Conservation (phyloP, 2,113 vertebrate genomes). For the Gymnocephalus cernua region DNA sequence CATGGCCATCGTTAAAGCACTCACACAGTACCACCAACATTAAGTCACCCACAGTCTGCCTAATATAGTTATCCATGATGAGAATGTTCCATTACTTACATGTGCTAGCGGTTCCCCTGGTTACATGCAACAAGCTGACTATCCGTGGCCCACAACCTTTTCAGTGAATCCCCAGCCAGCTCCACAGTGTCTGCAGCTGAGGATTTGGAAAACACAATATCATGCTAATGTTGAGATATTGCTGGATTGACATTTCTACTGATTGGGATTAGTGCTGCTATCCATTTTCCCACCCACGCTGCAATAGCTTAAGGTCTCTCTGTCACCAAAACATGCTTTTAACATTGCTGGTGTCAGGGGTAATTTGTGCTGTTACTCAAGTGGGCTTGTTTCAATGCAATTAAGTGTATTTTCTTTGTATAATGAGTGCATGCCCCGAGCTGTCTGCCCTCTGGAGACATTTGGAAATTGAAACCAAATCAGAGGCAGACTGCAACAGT, state of each 20-base stretch:
- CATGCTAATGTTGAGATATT: slow-evolving; percentile 74
- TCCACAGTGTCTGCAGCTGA: slow-evolving; percentile 40
- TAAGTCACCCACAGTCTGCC: slow-evolving; percentile 22
- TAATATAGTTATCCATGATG: slow-evolving; percentile 63
- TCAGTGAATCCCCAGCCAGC: slow-evolving; percentile 60
- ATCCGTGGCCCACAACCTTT: slow-evolving; percentile 59
- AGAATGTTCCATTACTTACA: slow-evolving; percentile 63
- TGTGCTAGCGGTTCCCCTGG: slow-evolving; percentile 42
- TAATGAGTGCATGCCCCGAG: slow-evolving; percentile 53
- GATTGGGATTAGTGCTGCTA: slow-evolving; percentile 70
- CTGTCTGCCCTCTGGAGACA: slow-evolving; percentile 31
- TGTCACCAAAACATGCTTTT: slow-evolving; percentile 69
- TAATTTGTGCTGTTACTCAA: slow-evolving; percentile 64
- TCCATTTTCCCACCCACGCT: slow-evolving; percentile 63
- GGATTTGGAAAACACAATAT: slow-evolving; percentile 71
- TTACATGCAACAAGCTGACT: slow-evolving; percentile 59
- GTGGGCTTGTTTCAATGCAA: slow-evolving; percentile 58
- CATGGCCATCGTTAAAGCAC: slow-evolving; percentile 19
- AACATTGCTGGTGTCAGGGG: slow-evolving; percentile 58
- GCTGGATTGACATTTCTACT: slow-evolving; percentile 80
- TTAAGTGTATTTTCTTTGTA: slow-evolving; percentile 64
- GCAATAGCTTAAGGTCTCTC: slow-evolving; percentile 55
- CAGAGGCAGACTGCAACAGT: background rate
- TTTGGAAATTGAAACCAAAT: background rate
- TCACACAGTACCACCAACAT: slow-evolving; percentile 2